A percentile compares a stretch with the other conserved stretches of the same genome.
phyloP scores from a whole-genome alignment of 2,113 vertebrate species.

The Lasiurus borealis region DNA sequence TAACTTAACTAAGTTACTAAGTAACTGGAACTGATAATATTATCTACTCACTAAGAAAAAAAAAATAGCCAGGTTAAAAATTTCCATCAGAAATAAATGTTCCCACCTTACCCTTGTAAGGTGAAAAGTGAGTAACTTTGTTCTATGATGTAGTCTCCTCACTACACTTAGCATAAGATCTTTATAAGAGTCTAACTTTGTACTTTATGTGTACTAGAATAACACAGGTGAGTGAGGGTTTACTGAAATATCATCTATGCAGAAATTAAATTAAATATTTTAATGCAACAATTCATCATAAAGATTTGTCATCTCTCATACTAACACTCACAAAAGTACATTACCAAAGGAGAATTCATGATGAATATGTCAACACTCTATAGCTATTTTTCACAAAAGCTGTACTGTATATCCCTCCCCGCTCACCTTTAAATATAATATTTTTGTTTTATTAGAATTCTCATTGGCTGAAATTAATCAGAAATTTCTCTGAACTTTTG shows the following conservation, averaged over 20 bases:
- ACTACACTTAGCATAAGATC: constrained; percentile 56
- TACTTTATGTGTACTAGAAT: constrained; percentile 78
- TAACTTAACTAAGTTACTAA: not conserved
- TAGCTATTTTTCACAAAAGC: constrained; percentile 57
- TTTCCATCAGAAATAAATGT: not conserved
- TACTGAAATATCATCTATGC: constrained; percentile 54
- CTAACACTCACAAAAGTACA: constrained; percentile 49
- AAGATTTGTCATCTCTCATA: constrained; percentile 75
- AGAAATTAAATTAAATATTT: constrained; percentile 74
- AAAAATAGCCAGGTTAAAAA: not conserved
- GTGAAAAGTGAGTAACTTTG: not conserved
- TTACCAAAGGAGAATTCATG: constrained; percentile 60
- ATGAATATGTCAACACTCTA: constrained; percentile 71
- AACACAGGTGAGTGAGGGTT: constrained; percentile 72
- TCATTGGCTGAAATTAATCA: constrained; percentile 24
- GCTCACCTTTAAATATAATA: constrained; percentile 36
- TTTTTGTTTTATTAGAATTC: not conserved
- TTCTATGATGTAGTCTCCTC: not conserved
- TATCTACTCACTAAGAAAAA: constrained; percentile 22
- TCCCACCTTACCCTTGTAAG: not conserved
- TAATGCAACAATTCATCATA: constrained; percentile 61
- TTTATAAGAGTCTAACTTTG: constrained; percentile 74
- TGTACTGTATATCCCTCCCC: not conserved
- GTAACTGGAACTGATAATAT: not conserved
- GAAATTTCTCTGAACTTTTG: constrained; percentile 42